Base-by-base conservation (phyloP, 1,140 invertebrate genomes). In the Papilio dardanus region DNA sequence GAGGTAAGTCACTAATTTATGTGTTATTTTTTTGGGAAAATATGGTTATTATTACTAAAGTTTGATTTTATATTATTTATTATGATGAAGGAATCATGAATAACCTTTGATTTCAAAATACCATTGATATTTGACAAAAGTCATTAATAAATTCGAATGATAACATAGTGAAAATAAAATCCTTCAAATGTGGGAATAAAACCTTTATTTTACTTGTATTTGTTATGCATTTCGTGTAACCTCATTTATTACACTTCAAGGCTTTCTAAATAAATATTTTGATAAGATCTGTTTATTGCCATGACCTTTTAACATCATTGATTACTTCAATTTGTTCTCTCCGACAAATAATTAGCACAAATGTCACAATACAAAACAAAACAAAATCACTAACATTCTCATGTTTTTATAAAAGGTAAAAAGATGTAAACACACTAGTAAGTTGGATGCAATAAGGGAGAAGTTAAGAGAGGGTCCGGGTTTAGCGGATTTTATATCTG, bases 401-500 rank as follows among this genome's bases (percentile, higher is more conserved):
- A 54, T 24, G 8, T 19, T 46, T 46, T 19, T 46, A 46, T n/a
- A 7, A 46, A 54, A 90, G 87, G 76, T 90, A 7, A 83, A 85
- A 76, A 81, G 87, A 83, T 86, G 82, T 80, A 89, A 91, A 76
- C 86, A 89, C 75, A 88, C 89, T 33, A 88, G 75, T 58, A 93
- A 92, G 82, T 78, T 95, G 31, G 94, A 94, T 71, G 91, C 92
- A 33, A 95, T 95, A 40, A 83, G 94, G 81, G 94, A 96, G 81
- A 95, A 95, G 77, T 85, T 96, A 8, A 87, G 93, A 16, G 94
- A 94, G 82, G 96, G 96, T 0, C 96, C 96, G 0, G 93, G 91
- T 74, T 91, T 96, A 66, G 93, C 95, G 77, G 95, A 96, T 74
- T 96, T 96, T 86, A 89, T 96, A 12, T 88, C 94, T 31, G 94